Evolutionary conservation across 2,113 vertebrate species (phyloP).

Genomic region (Antigone vipio): DNA sequence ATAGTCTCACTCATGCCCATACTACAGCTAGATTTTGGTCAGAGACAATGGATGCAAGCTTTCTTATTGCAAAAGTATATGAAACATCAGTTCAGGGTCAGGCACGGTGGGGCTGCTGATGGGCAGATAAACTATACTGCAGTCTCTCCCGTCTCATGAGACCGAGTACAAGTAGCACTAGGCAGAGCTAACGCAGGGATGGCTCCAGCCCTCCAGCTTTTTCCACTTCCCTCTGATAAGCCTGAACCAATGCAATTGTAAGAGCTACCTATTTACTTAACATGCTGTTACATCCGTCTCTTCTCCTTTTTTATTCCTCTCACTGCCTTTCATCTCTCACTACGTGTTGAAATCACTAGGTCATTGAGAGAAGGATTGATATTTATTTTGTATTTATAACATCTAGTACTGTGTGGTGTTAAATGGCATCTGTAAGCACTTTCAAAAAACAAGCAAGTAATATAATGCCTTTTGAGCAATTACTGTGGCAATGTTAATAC

Average conservation of each 20-base stretch:
- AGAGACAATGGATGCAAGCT: not conserved
- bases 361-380: not conserved
- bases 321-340: not conserved
- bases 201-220: not conserved
- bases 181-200: not conserved
- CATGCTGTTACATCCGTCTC: not conserved
- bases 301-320: not conserved
- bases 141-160: not conserved
- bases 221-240: not conserved
- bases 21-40: not conserved
- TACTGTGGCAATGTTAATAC: not conserved
- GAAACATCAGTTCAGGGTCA: not conserved
- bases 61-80: not conserved
- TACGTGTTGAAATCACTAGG: not conserved
- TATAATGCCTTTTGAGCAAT: not conserved
- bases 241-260: not conserved
- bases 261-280: not conserved
- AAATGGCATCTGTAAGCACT: not conserved
- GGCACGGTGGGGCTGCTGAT: not conserved
- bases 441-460: not conserved
- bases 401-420: not conserved
- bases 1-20: not conserved
- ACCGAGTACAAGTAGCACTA: not conserved
- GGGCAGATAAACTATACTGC: not conserved
- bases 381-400: not conserved